A percentile compares a stretch with the other conserved stretches of the same genome.
Conservation (phyloP, 2,888 invertebrate species). For the Ennomos erosarius region DNA sequence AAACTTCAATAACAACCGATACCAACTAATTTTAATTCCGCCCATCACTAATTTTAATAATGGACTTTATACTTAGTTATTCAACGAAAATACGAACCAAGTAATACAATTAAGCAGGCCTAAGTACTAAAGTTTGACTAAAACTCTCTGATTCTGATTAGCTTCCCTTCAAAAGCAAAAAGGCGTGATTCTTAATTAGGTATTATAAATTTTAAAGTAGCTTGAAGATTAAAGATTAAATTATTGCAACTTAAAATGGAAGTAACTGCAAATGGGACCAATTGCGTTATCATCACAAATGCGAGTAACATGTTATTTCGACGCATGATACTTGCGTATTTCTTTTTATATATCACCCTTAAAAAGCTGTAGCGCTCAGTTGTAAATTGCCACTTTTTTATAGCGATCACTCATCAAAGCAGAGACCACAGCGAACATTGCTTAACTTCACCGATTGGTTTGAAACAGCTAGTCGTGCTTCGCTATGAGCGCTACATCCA, state of each 20-base stretch:
- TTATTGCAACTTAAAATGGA: background rate
- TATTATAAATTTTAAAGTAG: slow-evolving; percentile 24
- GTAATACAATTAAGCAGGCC: slow-evolving; percentile 28
- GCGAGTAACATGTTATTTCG: no score
- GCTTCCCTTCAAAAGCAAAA: slow-evolving; percentile 26
- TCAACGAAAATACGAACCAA: slow-evolving; percentile 27
- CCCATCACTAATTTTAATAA: slow-evolving; percentile 16
- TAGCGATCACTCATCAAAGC: no score
- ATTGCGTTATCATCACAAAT: no score
- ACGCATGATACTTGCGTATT: no score
- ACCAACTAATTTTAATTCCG: background rate
- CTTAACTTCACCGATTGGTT: no score
- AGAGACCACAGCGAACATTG: no score
- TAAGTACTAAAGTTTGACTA: slow-evolving; percentile 31
- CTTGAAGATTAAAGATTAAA: slow-evolving; percentile 16
- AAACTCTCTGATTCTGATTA: slow-evolving; percentile 31
- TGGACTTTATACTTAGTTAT: slow-evolving; percentile 25
- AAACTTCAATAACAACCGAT: background rate
- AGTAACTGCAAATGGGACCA: no score
- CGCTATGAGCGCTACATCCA: no score
- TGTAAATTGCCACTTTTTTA: no score
- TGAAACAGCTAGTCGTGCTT: no score
- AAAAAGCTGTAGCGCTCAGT: no score
- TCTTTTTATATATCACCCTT: no score
- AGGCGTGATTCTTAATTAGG: slow-evolving; percentile 30